These are phyloP conservation scores for Orchesella cincta DNA, from an alignment of 1,140 invertebrate genomes.

Conservation along the genomic window DNA sequence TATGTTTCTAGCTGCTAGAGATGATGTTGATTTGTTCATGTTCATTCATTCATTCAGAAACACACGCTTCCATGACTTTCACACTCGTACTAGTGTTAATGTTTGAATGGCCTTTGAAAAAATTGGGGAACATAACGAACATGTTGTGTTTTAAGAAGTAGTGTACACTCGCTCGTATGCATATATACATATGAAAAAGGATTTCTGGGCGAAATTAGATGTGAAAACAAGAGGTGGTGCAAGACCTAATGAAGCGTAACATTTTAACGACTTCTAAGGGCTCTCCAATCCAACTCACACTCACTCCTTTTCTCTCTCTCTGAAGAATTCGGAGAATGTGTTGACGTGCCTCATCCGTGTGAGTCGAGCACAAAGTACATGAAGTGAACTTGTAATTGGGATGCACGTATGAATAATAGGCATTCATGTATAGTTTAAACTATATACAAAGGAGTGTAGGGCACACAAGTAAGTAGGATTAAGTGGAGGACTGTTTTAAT, in stretches of 20 bases:
- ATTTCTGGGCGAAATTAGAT: slow-evolving; percentile 33
- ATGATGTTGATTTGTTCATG: background rate
- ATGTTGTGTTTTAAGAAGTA: too few relatives aligned
- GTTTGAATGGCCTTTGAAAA: background rate
- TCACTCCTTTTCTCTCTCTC: background rate
- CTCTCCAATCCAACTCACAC: too few relatives aligned
- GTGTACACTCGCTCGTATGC: too few relatives aligned
- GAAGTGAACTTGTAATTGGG: background rate
- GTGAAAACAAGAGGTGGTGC: slow-evolving; percentile 45
- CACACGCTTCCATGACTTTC: slow-evolving; percentile 14
- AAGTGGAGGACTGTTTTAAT: background rate
- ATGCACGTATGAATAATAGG: too few relatives aligned
- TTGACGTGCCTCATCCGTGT: background rate
- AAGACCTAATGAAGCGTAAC: slow-evolving; percentile 48
- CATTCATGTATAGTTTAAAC: too few relatives aligned
- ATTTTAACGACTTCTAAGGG: slow-evolving; percentile 46
- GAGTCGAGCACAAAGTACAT: background rate
- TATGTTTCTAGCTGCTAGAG: too few relatives aligned
- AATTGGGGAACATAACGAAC: too few relatives aligned
- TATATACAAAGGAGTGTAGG: too few relatives aligned
- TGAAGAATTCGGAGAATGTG: slow-evolving; percentile 14
- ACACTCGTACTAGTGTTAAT: background rate
- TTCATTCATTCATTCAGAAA: background rate
- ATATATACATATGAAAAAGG: too few relatives aligned
- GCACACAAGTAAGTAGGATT: too few relatives aligned